phyloP scores from a whole-genome alignment of 2,113 vertebrate species.

The Panurus biarmicus region DNA sequence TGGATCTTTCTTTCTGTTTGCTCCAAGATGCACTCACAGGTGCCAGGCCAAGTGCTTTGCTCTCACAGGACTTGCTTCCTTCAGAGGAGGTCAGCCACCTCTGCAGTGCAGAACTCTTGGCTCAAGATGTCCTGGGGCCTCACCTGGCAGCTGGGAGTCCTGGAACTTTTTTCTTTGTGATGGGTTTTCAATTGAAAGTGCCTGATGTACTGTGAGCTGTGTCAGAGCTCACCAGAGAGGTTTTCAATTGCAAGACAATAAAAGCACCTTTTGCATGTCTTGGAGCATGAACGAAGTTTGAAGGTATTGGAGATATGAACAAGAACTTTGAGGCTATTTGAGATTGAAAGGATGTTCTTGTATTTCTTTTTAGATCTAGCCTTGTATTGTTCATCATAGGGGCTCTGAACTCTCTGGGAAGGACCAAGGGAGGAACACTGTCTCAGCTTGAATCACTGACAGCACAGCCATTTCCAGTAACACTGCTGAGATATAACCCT shows the following conservation, averaged over 20 bases:
- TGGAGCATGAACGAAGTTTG: neutral
- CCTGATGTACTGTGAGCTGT: neutral
- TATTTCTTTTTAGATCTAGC: neutral
- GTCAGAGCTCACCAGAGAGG: neutral
- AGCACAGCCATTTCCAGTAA: neutral
- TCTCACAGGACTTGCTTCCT: neutral
- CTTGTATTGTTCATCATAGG: neutral
- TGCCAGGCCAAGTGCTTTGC: neutral
- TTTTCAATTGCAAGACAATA: neutral
- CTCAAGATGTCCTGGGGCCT: neutral
- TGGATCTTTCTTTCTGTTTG: neutral
- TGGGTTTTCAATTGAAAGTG: neutral
- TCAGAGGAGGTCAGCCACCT: neutral
- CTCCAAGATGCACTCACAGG: no score
- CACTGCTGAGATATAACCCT: neutral
- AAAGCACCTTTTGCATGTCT: neutral
- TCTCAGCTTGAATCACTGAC: neutral
- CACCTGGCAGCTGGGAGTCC: neutral
- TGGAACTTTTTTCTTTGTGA: neutral
- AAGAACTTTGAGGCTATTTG: neutral
- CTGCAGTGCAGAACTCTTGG: fast-evolving
- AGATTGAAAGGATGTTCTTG: neutral
- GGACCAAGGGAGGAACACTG: neutral
- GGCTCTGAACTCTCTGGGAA: neutral
- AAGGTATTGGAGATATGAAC: neutral